Base-by-base conservation (phyloP, 2,113 vertebrate genomes). In the Fulica atra region DNA sequence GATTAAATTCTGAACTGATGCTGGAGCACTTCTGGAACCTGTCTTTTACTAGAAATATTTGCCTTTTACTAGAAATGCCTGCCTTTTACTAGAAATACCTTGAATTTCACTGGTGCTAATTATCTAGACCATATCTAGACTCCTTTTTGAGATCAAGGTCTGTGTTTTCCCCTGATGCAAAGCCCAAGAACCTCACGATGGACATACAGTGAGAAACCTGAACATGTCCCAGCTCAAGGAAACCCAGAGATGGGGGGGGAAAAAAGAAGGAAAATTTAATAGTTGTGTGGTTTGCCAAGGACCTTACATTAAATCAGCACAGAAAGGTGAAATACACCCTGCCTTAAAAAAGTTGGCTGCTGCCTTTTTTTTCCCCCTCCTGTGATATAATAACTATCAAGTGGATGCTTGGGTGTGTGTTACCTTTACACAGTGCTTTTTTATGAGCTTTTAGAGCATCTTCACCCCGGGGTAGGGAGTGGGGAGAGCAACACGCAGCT, bases 351-450 rank as follows among this genome's bases (percentile, higher is more conserved):
- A 46, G 44, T 46, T 46, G 44, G 44, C 44, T 46, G 17, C 44
- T 46, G 44, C 17, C 44, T 46, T 46, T 50, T 19, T 64, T 44
- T 59, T 1, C 3, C 5, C 0, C 42, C 42, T 17, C 44, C 44
- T 18, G 17, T 46, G 3, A 69, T 53, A 50, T 40, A 89, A 86
- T 60, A 79, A 63, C 50, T 71, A 63, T 42, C 69, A 81, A 93
- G 96, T 74, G 93, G 97, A 86, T 87, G 83, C 71, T 40, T 33
- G 63, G 97, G 93, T 84, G 57, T 57, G 74, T 94, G 89, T 88
- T 81, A 95, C 89, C 97, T 96, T 95, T 92, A 92, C 24, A 88
- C 29, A 72, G 89, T 89, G 93, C 73, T 24, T 94, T 94, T 97
- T 95, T 81, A 96, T 59, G 92, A 95, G 95, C 93, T 93, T 88